These are phyloP conservation scores for Clepsis dumicolana DNA, from an alignment of 2,888 invertebrate genomes.

Conservation along the genomic window DNA sequence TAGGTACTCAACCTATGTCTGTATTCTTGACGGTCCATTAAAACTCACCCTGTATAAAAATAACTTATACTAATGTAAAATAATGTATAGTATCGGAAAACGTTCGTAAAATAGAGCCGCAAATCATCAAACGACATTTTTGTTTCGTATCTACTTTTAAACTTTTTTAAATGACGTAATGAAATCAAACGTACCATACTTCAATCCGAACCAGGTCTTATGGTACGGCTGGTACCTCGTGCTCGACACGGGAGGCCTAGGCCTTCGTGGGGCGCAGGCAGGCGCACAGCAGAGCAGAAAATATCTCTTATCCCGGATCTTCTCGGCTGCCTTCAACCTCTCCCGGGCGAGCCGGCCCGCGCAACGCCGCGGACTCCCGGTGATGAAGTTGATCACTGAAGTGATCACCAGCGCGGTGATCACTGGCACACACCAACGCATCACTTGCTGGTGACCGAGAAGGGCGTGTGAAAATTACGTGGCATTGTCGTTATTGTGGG, in stretches of 20 bases:
- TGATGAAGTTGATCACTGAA: slow-evolving; percentile 48
- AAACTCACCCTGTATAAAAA: too few relatives aligned
- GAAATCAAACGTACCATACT: slow-evolving; percentile 34
- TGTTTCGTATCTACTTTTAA: too few relatives aligned
- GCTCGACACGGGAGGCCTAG: slow-evolving; percentile 11
- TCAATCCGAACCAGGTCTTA: slow-evolving; percentile 41
- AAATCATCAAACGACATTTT: too few relatives aligned
- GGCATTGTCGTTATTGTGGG: not conserved
- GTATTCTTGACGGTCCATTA: too few relatives aligned
- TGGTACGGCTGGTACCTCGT: slow-evolving; percentile 34
- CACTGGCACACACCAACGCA: slow-evolving; percentile 63
- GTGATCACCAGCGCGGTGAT: slow-evolving; percentile 54
- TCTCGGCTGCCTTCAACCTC: slow-evolving; percentile 78
- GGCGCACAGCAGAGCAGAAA: slow-evolving; percentile 73
- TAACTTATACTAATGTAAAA: too few relatives aligned
- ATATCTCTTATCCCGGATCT: slow-evolving; percentile 77
- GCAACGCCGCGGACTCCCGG: slow-evolving; percentile 67
- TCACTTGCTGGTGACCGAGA: slow-evolving; percentile 48
- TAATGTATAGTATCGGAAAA: too few relatives aligned
- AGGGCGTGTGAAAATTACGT: slow-evolving; percentile 4
- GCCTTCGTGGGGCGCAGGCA: slow-evolving; percentile 54
- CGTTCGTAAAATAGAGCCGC: too few relatives aligned
- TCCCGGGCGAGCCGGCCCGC: slow-evolving; percentile 76
- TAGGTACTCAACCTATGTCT: too few relatives aligned
- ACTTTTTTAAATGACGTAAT: too few relatives aligned